Base-by-base conservation (phyloP, 1,140 invertebrate genomes). In the Cotesia vestalis region DNA sequence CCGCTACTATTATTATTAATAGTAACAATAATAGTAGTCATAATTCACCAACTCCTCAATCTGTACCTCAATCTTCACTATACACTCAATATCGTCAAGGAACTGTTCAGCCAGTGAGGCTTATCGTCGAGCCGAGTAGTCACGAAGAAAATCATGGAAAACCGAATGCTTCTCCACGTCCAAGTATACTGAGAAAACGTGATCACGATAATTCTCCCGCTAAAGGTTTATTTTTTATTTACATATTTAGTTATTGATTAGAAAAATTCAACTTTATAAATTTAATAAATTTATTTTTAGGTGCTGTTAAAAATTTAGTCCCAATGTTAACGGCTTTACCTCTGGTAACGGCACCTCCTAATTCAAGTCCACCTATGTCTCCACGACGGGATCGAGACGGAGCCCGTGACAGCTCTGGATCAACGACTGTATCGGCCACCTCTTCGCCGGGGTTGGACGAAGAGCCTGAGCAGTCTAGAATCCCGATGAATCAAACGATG, bases 401-500 rank as follows among this genome's bases (percentile, higher is more conserved):
- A 57, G 84, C 84, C 59, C 83, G 88, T 69, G 86, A 89, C 66
- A 89, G 88, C 83, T 85, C 89, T 60, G 92, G 93, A n/a, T 93
- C 92, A 0, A 93, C 92, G 0, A 94, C 93, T 0, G 90, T 94
- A 1, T 94, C 92, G 1, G 92, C 92, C 0, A 93, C 92, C n/a
- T 93, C 92, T 0, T 93, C 92, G 46, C 92, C 92, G 1, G 91
- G 89, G 4, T 85, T 91, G 35, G 91, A 91, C 51, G 92, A 93
- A 73, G 88, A 89, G 59, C 88, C 90, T 55, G 89, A 90, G 67
- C 78, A 85, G 75, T 79, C 85, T 4, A 80, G 86, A 63, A 83
- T 83, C 34, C 79, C 81, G 62, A 82, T 85, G 66, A 83, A 84
- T 76, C 70, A 80, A 12, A 79, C 77, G 11, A 76, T 85, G 8